These are phyloP conservation scores for Cyclargus thomasi DNA, from an alignment of 1,140 invertebrate species.

Conservation along the genomic window DNA sequence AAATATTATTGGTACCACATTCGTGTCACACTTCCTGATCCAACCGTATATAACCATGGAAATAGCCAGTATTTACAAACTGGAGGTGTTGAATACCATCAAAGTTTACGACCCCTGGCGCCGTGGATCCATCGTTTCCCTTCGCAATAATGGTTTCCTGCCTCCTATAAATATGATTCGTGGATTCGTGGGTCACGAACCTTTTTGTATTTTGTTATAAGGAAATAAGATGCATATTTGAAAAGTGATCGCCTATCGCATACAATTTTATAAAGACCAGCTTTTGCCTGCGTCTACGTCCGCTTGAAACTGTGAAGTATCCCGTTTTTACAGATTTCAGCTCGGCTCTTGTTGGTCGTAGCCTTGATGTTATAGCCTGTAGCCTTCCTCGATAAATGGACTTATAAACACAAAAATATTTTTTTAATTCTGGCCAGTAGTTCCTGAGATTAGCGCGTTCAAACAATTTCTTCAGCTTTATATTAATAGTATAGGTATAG, in stretches of 20 bases:
- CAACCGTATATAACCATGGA: neutral
- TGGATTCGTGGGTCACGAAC: neutral
- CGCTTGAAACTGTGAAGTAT: too few species aligned
- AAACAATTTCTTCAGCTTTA: too few species aligned
- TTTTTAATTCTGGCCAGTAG: too few species aligned
- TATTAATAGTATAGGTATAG: too few species aligned
- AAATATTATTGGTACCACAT: neutral
- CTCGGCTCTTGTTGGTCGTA: too few species aligned
- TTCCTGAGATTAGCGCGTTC: too few species aligned
- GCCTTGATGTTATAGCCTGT: too few species aligned
- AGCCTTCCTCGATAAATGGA: too few species aligned
- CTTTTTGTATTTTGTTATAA: neutral
- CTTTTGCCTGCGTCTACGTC: too few species aligned
- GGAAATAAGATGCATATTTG: neutral
- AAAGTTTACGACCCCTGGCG: constrained; percentile 59
- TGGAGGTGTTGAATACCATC: constrained; percentile 43
- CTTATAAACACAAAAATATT: too few species aligned
- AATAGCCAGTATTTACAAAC: neutral
- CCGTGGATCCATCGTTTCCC: constrained; percentile 26
- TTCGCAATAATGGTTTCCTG: constrained; percentile 55
- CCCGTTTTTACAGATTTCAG: too few species aligned
- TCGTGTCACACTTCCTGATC: neutral
- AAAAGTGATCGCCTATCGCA: neutral
- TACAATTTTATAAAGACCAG: too few species aligned
- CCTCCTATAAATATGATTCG: constrained; percentile 28